These are phyloP conservation scores for Oligia strigilis DNA, from an alignment of 2,888 invertebrate genomes.

Conservation along the genomic window DNA sequence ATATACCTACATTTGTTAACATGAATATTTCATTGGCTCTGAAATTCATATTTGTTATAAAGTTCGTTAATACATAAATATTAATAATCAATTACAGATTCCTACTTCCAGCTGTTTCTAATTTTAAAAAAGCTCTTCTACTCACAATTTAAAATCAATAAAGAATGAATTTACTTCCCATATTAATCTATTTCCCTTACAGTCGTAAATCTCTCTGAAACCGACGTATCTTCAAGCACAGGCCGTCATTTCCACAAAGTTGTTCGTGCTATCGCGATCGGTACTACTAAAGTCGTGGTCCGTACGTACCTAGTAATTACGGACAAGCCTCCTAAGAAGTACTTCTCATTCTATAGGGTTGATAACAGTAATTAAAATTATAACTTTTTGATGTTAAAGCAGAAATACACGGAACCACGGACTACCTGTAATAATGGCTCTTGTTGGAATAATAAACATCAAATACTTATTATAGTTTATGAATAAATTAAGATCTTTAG, in stretches of 20 bases:
- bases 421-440: neutral
- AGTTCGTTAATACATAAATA: neutral
- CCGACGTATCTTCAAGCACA: conserved; percentile 18
- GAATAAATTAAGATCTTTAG: too few relatives aligned
- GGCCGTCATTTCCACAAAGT: conserved; percentile 11
- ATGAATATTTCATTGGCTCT: neutral
- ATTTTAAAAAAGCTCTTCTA: too few relatives aligned
- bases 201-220: conserved; percentile 14
- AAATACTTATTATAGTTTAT: too few relatives aligned
- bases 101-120: neutral
- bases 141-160: neutral
- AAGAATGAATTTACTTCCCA: neutral
- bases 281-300: conserved; percentile 36
- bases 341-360: conserved; percentile 11
- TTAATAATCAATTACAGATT: neutral
- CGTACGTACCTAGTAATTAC: conserved; percentile 35
- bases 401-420: neutral
- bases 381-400: neutral
- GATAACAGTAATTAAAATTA: neutral
- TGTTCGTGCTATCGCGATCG: conserved; percentile 24
- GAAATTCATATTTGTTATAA: neutral
- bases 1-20: neutral
- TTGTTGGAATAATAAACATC: too few relatives aligned
- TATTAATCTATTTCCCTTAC: neutral
- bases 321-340: conserved; percentile 20